Evolutionary conservation across 2,113 vertebrate species (phyloP).

Genomic region (Aphelocoma coerulescens): DNA sequence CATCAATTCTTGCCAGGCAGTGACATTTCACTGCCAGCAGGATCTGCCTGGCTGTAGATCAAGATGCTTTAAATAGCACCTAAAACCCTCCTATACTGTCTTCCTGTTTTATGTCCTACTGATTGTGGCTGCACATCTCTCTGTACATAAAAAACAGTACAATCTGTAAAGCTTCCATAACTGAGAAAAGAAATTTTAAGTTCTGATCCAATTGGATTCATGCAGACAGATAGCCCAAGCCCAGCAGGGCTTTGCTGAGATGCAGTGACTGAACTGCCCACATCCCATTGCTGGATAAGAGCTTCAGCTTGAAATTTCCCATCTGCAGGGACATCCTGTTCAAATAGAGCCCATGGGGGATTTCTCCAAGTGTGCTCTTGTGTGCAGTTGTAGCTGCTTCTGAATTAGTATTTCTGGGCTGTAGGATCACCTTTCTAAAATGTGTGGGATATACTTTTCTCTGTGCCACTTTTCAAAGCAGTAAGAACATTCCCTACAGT

Average conservation of each 20-base stretch:
- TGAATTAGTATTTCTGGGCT: not conserved
- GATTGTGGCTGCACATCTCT: not conserved
- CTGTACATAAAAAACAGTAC: not conserved
- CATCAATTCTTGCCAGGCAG: not conserved
- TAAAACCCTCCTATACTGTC: not conserved
- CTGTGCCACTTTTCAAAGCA: not conserved
- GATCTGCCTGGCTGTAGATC: slow-evolving; percentile 5
- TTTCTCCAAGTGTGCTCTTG: not conserved
- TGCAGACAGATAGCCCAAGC: not conserved
- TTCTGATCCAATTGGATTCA: not conserved
- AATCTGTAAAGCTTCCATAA: not conserved
- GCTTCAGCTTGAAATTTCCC: not conserved
- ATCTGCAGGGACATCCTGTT: not conserved
- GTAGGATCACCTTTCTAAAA: not conserved
- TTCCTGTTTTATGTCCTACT: not conserved
- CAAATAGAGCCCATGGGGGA: not conserved
- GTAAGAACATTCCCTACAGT: not conserved
- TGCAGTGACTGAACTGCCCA: not conserved
- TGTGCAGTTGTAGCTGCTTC: not conserved
- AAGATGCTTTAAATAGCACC: slow-evolving; percentile 44
- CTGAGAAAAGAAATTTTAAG: not conserved
- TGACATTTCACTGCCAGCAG: slow-evolving; percentile 53
- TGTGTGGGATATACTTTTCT: not conserved
- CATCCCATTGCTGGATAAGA: not conserved
- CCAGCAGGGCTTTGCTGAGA: not conserved